Conservation (phyloP, 2,797 vertebrate genomes). For the Macroramphosus scolopax region DNA sequence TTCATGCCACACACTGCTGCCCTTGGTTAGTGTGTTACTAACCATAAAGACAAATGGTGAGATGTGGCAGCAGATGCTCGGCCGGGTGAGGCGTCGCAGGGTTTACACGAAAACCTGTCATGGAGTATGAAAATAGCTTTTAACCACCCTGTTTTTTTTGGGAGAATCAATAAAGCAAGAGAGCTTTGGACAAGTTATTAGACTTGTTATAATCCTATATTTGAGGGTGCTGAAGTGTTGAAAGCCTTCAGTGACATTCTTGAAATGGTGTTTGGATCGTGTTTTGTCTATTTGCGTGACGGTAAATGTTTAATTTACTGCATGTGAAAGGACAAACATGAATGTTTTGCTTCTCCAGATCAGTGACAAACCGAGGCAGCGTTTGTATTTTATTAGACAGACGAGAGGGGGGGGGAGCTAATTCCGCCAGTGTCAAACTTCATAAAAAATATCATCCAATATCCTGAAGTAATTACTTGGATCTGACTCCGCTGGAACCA, state of each 20-base stretch:
- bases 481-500: slow-evolving; percentile 33
- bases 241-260: not conserved
- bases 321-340: not conserved
- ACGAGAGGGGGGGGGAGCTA: too few relatives aligned
- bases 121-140: too few relatives aligned
- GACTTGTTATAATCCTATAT: too few relatives aligned
- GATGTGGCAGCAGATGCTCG: slow-evolving; percentile 58
- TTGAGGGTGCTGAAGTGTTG: not conserved
- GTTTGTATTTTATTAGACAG: slow-evolving; percentile 26
- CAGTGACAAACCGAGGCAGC: slow-evolving; percentile 14
- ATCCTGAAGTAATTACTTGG: slow-evolving; percentile 25
- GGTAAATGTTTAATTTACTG: too few relatives aligned
- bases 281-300: too few relatives aligned
- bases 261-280: too few relatives aligned
- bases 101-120: too few relatives aligned
- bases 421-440: slow-evolving; percentile 29
- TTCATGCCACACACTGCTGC: slow-evolving; percentile 31
- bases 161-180: too few relatives aligned
- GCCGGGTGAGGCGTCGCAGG: too few relatives aligned
- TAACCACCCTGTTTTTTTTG: too few relatives aligned
- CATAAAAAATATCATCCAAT: slow-evolving; percentile 31
- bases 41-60: slow-evolving; percentile 62
- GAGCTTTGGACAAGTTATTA: too few relatives aligned
- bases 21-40: slow-evolving; percentile 58
- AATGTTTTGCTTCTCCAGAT: slow-evolving; percentile 5